Base-by-base conservation (phyloP, 2,888 invertebrate genomes). In the Anarsia innoxiella region DNA sequence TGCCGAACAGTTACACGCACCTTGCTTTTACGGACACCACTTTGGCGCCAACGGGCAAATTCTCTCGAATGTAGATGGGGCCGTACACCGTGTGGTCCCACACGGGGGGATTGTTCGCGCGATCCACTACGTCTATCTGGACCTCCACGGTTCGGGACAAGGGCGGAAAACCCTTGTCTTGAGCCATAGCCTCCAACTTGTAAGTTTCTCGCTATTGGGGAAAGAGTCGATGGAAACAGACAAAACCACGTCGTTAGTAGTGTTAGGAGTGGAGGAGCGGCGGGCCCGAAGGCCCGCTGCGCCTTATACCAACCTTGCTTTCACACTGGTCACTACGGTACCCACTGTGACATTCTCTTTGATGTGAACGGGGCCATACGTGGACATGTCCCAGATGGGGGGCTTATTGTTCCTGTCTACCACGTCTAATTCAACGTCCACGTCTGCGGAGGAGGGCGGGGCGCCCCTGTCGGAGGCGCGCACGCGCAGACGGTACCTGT, bases 261-360 rank as follows among this genome's bases (percentile, higher is more conserved):
- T 86, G 86, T 86, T 87, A 87, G 85, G 70, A 79, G 70, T 65
- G 66, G 69, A 79, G 78, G 75, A 53, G 77, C 74, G 76, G 75
- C 83, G 72, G 78, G 79, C 77, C 83, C 74, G 57, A 45, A 51
- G 71, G 75, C 80, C 79, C 80, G 79, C 83, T 74, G 76, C 77
- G 74, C 78, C 79, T 74, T 82, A 93, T 93, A 93, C 93, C 92
- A 93, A 93, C 96, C 96, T 95, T 90, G 96, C 96, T 93, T 96
- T 96, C 88, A 96, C 93, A 89, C 95, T 93, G 89, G 95, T 95
- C 91, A 96, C 95, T 91, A 94, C 93, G 88, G 95, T 95, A 91
- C 96, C 96, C 91, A 96, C 95, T 91, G 95, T 95, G 91, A 96
- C 95, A 93, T 96, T 96, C 93, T 97, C 96, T 91, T 93, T 93